Conservation (phyloP, 2,797 vertebrate genomes). For the Spinus olivaceus region DNA sequence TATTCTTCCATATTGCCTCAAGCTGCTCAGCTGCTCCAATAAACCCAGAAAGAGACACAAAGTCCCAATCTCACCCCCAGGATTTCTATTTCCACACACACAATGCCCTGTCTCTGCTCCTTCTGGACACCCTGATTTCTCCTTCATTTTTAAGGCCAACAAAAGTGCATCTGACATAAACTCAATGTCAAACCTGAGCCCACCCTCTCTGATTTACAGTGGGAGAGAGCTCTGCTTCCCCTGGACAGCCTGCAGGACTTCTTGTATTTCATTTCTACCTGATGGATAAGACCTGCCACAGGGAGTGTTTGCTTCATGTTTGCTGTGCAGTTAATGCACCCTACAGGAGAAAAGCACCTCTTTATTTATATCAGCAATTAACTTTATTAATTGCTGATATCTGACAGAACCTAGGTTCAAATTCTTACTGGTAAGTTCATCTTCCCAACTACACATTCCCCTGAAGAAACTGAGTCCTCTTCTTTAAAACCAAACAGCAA, state of each 20-base stretch:
- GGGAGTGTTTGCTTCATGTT: neutral
- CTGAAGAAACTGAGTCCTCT: neutral
- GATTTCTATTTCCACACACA: neutral
- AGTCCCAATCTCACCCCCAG: neutral
- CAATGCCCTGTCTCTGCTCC: neutral
- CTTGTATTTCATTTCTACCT: neutral
- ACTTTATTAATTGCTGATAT: neutral
- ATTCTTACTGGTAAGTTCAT: neutral
- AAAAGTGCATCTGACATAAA: neutral
- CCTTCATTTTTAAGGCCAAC: neutral
- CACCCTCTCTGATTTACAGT: neutral
- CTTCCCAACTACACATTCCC: neutral
- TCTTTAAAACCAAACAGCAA: neutral
- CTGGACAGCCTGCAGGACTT: neutral
- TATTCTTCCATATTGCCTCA: neutral
- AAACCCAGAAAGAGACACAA: neutral
- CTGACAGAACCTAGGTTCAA: neutral
- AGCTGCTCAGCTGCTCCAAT: neutral
- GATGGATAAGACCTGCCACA: neutral
- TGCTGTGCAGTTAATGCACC: neutral
- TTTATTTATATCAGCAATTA: neutral
- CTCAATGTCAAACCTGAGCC: neutral
- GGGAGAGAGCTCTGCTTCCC: neutral
- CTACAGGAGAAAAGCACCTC: neutral
- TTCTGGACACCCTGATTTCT: neutral